Base-by-base conservation (phyloP, 2,888 invertebrate species). In the Scaptomyza reducta region DNA sequence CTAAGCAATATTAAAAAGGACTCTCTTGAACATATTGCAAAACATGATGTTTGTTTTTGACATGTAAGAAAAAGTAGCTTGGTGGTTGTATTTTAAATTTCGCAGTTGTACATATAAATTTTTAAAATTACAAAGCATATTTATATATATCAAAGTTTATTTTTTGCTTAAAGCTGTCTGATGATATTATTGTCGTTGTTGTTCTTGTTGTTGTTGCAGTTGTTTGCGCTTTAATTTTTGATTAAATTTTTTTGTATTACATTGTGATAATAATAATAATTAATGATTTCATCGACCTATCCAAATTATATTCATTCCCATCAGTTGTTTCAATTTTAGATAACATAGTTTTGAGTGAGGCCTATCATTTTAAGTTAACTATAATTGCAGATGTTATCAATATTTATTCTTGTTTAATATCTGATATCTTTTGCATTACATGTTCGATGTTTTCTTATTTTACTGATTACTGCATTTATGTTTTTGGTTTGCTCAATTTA, bases 81-180 rank as follows among this genome's bases (percentile, higher is more conserved):
- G 25, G 25, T 25, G 27, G 27, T 5, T 27, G 7, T 27, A 7
- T 27, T 27, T 27, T 27, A 27, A 27, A 27, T 27, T 27, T 27
- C 27, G 27, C 27, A 27, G 27, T 7, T 18, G 18, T 45, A 31
- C 41, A 6, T 11, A 14, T 42, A 38, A 10, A 35, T 35, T 27
- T 31, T 13, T 25, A 40, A 38, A 38, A n/a, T n/a, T 13, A 27
- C 27, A 16, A 45, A 40, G 25, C 45, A 14, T 46, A 14, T 13
- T 16, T 7, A 18, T 27, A 41, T 13, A 18, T 53, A 41, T 3
- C 10, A n/a, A 35, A 18, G 10, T n/a, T 46, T 35, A 25, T 16
- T 50, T 42, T 22, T 61, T 51, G 63, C 63, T 62, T 50, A 62
- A 38, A 62, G 44, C 35, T 50, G 42, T 62, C 29, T 60, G 47